Conservation (phyloP, 2,888 invertebrate genomes). For the Megastigmus dorsalis region DNA sequence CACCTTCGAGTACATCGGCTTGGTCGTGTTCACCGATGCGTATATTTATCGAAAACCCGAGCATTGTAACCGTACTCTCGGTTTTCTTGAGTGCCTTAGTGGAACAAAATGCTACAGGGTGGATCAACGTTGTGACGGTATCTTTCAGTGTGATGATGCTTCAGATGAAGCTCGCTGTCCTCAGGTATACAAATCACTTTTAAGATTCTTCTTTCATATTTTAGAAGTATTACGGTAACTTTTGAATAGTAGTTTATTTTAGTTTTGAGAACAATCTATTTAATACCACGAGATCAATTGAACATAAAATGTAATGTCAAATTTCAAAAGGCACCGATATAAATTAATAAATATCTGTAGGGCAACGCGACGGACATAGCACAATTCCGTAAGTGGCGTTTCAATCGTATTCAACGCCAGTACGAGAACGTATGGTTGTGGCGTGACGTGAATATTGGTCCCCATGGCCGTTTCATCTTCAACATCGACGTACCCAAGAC, state of each 20-base stretch:
- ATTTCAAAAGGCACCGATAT: no score
- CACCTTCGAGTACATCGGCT: constrained; percentile 92
- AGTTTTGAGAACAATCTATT: no score
- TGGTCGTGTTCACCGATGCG: constrained; percentile 94
- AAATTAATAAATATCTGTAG: constrained; percentile 59
- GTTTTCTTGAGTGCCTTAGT: constrained; percentile 87
- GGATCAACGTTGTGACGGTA: constrained; percentile 86
- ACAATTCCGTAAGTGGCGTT: constrained; percentile 87
- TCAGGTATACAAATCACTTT: constrained; percentile 2
- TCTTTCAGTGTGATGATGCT: constrained; percentile 87
- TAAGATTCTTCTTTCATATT: background rate
- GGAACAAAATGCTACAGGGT: constrained; percentile 85
- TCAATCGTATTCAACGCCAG: constrained; percentile 91
- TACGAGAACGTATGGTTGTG: constrained; percentile 97
- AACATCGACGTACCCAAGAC: constrained; percentile 88
- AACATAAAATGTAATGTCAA: no score
- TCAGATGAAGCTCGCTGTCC: constrained; percentile 89
- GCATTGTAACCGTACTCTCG: constrained; percentile 83
- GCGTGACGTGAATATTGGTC: constrained; percentile 94
- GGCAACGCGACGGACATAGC: constrained; percentile 82
- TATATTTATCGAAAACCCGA: constrained; percentile 81
- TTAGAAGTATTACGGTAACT: no score
- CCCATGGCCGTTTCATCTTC: constrained; percentile 92
- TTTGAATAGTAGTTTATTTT: no score
- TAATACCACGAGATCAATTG: background rate